These are phyloP conservation scores for Xanthorhoe designata DNA, from an alignment of 2,888 invertebrate species.

Conservation along the genomic window DNA sequence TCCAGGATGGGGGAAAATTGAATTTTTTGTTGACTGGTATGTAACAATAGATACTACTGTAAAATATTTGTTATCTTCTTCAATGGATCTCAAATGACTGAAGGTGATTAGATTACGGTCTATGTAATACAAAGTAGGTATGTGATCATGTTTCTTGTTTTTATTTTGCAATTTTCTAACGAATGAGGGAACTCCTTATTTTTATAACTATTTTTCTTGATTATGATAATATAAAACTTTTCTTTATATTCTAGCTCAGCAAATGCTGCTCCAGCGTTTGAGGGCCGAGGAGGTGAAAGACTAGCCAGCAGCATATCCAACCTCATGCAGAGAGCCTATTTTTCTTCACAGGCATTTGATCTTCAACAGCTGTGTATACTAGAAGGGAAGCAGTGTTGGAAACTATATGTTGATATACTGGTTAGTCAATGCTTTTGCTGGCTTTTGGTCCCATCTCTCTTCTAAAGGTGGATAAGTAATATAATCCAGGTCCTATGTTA, in stretches of 20 bases:
- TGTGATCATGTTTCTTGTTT: too few species aligned
- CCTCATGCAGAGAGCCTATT: slow-evolving; percentile 92
- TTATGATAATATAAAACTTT: slow-evolving; percentile 64
- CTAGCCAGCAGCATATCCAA: slow-evolving; percentile 94
- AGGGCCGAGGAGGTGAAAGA: slow-evolving; percentile 97
- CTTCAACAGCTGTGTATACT: slow-evolving; percentile 92
- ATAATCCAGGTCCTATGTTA: too few species aligned
- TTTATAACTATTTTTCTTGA: too few species aligned
- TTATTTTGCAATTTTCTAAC: too few species aligned
- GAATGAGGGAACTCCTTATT: too few species aligned
- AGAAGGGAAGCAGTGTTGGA: slow-evolving; percentile 95
- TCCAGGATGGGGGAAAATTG: slow-evolving; percentile 93
- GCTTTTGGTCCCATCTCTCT: too few species aligned
- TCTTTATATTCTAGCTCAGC: slow-evolving; percentile 90
- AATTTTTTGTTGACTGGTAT: slow-evolving; percentile 98
- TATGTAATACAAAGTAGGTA: too few species aligned
- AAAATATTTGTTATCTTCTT: too few species aligned
- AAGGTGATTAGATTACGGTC: too few species aligned
- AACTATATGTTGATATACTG: slow-evolving; percentile 96
- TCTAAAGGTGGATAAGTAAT: too few species aligned
- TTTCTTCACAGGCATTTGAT: slow-evolving; percentile 91
- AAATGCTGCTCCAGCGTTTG: slow-evolving; percentile 98
- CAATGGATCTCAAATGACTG: too few species aligned
- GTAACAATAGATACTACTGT: slow-evolving; percentile 38
- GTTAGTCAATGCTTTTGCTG: too few species aligned